These are phyloP conservation scores for Channa argus DNA, from an alignment of 2,113 vertebrate genomes.

Conservation along the genomic window DNA sequence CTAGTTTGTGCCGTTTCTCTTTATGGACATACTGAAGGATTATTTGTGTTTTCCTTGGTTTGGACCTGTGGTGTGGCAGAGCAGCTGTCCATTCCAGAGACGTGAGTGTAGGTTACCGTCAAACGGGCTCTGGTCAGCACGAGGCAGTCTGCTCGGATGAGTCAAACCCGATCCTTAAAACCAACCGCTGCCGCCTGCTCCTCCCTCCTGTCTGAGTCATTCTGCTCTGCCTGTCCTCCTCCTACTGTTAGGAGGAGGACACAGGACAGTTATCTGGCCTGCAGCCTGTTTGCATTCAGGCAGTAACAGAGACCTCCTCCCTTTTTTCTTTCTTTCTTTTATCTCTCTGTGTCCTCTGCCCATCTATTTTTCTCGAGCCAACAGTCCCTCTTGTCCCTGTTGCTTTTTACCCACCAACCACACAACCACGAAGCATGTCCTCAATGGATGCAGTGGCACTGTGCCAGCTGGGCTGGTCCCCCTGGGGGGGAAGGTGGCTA, in stretches of 20 bases:
- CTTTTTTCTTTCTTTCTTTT: constrained; percentile 39
- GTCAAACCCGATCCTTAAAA: constrained; percentile 54
- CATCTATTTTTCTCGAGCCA: constrained; percentile 40
- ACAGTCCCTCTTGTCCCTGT: constrained; percentile 23
- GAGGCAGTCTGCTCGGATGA: constrained; percentile 52
- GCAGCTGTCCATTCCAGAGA: constrained; percentile 77
- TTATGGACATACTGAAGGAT: constrained; percentile 23
- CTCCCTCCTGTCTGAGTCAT: constrained; percentile 68
- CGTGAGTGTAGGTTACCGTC: constrained; percentile 70
- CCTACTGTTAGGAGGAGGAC: constrained; percentile 27
- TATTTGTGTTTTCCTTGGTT: constrained; percentile 31
- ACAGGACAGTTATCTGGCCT: constrained; percentile 33
- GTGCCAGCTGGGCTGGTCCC: constrained; percentile 43
- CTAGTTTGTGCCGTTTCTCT: constrained; percentile 37
- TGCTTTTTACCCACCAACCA: constrained; percentile 52
- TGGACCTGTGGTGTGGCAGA: constrained; percentile 27
- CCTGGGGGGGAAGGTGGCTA: constrained; percentile 15
- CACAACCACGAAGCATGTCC: constrained; percentile 56
- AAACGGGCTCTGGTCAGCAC: constrained; percentile 42
- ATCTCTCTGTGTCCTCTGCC: constrained; percentile 8
- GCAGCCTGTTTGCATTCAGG: constrained; percentile 53
- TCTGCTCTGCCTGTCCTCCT: constrained; percentile 44
- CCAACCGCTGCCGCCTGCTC: not conserved
- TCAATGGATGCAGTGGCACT: constrained; percentile 46
- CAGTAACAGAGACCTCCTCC: constrained; percentile 14